Conservation (phyloP, 2,888 invertebrate species). For the Harmothoe impar region DNA sequence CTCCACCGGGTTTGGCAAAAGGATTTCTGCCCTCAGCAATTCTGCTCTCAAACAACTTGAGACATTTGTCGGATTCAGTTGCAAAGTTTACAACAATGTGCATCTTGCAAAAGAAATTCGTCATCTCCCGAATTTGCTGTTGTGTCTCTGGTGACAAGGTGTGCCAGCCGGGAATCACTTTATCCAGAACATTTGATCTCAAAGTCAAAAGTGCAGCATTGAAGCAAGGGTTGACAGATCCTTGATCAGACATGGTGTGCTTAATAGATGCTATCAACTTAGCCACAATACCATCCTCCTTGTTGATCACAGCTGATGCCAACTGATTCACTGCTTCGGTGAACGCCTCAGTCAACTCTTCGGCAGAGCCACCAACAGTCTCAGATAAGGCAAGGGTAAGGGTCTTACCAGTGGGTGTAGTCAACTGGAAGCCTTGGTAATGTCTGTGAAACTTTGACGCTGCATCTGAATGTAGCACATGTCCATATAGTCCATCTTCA, state of each 20-base stretch:
- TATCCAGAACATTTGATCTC: background rate
- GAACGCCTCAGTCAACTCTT: constrained; percentile 4
- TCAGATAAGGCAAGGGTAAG: background rate
- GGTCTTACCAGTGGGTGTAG: background rate
- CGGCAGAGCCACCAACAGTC: background rate
- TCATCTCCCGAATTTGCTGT: background rate
- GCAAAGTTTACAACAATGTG: constrained; percentile 68
- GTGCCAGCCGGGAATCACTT: background rate
- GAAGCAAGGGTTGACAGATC: constrained; percentile 26
- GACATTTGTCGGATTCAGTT: constrained; percentile 51
- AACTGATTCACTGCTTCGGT: background rate
- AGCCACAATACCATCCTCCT: background rate
- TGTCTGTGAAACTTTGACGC: constrained; percentile 13
- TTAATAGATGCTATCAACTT: constrained; percentile 21
- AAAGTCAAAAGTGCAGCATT: background rate
- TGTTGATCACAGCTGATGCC: background rate
- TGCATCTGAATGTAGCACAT: constrained; percentile 20
- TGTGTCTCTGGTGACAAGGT: background rate
- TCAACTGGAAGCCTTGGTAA: background rate
- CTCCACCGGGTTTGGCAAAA: background rate
- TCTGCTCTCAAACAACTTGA: background rate
- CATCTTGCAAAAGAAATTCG: constrained; percentile 59
- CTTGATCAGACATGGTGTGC: constrained; percentile 49
- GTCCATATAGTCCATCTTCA: background rate
- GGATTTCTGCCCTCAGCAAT: constrained; percentile 14